A percentile compares a stretch with the other conserved stretches of the same genome.
phyloP scores from a whole-genome alignment of 1,140 invertebrate species.

The Oscheius sp. region DNA sequence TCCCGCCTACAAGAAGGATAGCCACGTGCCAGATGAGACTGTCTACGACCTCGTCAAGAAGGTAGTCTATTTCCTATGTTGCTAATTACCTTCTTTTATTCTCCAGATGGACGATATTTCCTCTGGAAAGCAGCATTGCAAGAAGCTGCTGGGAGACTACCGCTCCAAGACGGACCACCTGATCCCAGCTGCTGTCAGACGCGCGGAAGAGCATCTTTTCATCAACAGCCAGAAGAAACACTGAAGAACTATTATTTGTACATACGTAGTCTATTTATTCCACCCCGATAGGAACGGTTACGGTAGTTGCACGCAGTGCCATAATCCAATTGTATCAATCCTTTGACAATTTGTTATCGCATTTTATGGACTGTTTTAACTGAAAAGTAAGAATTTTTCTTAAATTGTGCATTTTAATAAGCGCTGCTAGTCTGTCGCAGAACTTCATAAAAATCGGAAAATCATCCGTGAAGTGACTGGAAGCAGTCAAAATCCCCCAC shows the following conservation, averaged over 20 bases:
- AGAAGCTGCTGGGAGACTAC: constrained; percentile 53
- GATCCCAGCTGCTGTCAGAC: constrained; percentile 55
- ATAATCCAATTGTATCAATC: no score
- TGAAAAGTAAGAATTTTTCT: no score
- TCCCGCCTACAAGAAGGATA: constrained; percentile 84
- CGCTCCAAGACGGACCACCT: constrained; percentile 57
- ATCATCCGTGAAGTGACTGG: no score
- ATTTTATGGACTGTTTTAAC: no score
- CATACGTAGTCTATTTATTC: neutral
- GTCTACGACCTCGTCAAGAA: constrained; percentile 81
- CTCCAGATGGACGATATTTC: constrained; percentile 59
- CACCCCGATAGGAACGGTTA: neutral
- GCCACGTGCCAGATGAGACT: constrained; percentile 79
- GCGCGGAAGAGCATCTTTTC: constrained; percentile 56
- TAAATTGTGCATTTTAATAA: no score
- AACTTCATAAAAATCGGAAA: no score
- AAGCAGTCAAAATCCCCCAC: no score
- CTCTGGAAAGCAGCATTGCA: constrained; percentile 51
- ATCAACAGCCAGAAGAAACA: constrained; percentile 32
- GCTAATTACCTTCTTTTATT: neutral
- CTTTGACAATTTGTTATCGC: neutral
- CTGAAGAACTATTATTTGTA: neutral
- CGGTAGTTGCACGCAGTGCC: no score
- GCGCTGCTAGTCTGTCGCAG: no score
- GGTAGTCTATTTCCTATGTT: constrained; percentile 35